Conservation (phyloP, 2,888 invertebrate genomes). For the Entomobrya multifasciata region DNA sequence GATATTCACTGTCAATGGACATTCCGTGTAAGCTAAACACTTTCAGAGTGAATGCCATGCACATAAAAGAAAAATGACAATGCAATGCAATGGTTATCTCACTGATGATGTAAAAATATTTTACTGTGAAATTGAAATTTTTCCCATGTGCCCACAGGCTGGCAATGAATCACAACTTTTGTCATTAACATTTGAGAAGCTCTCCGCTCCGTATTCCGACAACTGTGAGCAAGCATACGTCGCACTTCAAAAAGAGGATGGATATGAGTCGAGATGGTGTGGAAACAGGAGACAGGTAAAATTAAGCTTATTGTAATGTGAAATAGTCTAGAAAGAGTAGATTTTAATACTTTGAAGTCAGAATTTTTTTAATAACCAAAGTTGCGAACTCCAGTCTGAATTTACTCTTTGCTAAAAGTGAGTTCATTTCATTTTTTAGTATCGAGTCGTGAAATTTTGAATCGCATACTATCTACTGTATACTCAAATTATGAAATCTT, state of each 20-base stretch:
- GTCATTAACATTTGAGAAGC: constrained; percentile 77
- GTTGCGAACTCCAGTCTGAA: no score
- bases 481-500: no score
- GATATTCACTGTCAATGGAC: constrained; percentile 78
- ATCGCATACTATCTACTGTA: no score
- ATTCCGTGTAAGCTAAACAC: constrained; percentile 71
- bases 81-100: not conserved
- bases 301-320: no score
- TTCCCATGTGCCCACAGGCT: constrained; percentile 63
- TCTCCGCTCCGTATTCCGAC: constrained; percentile 73
- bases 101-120: no score
- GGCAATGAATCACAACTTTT: constrained; percentile 77
- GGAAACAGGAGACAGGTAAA: constrained; percentile 77
- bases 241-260: constrained; percentile 78
- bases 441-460: no score
- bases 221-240: constrained; percentile 76
- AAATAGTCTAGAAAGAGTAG: no score
- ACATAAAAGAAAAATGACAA: not conserved
- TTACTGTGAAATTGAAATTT: no score
- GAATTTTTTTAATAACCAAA: no score
- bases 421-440: not conserved
- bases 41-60: not conserved
- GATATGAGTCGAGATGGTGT: constrained; percentile 78
- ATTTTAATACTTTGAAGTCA: no score
- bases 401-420: not conserved